These are phyloP conservation scores for Chaenocephalus aceratus DNA, from an alignment of 2,113 vertebrate genomes.

Conservation along the genomic window DNA sequence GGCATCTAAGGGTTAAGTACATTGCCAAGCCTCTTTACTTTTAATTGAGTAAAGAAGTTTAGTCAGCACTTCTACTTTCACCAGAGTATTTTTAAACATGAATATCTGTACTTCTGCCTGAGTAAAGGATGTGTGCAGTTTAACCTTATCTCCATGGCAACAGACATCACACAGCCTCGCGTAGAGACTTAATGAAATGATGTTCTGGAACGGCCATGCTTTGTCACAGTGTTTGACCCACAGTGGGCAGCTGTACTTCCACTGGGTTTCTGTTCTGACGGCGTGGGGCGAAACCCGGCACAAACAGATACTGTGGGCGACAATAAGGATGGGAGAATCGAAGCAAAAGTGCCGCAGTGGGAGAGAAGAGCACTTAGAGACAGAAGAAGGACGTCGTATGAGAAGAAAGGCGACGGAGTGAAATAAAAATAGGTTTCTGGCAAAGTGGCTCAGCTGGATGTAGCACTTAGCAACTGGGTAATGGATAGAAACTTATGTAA, in stretches of 20 bases:
- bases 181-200: not conserved
- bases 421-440: conserved; percentile 3
- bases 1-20: too few species aligned
- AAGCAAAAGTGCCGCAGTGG: not conserved
- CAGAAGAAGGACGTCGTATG: not conserved
- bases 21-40: too few species aligned
- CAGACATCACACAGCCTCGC: conserved; percentile 4
- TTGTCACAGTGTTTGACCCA: conserved; percentile 26
- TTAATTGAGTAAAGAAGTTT: too few species aligned
- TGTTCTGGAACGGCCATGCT: not conserved
- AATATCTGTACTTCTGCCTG: too few species aligned
- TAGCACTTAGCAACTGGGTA: not conserved
- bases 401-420: not conserved
- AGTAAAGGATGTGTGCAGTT: too few species aligned
- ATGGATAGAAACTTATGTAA: too few species aligned
- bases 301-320: not conserved
- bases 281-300: conserved; percentile 23
- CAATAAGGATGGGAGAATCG: conserved; percentile 12
- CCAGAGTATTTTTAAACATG: too few species aligned
- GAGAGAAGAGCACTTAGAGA: not conserved
- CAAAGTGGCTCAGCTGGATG: not conserved
- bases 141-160: conserved; percentile 11
- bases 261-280: not conserved
- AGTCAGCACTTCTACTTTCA: too few species aligned
- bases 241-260: conserved; percentile 10